Percentiles rank a stretch among this genome's conserved stretches.
Evolutionary conservation across 2,888 invertebrate species (phyloP).

Genomic region (Rosalia funebris): DNA sequence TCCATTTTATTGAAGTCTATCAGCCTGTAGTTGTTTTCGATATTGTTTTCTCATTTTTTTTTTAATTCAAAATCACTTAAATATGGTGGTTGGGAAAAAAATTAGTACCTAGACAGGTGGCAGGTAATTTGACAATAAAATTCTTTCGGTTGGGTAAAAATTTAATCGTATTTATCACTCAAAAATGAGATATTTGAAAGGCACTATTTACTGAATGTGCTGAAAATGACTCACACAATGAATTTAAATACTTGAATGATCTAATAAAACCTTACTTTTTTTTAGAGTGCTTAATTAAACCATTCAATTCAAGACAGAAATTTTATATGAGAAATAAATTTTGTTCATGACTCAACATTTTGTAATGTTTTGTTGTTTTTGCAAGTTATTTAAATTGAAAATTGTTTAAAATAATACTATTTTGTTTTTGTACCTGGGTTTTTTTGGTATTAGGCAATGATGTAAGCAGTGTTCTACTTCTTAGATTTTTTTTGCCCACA

Average conservation of each 20-base stretch:
- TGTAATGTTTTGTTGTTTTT: constrained; percentile 17
- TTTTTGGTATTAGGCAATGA: neutral
- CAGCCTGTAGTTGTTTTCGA: too few species aligned
- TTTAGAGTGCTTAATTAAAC: constrained; percentile 20
- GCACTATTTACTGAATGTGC: constrained; percentile 6
- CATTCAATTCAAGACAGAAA: constrained; percentile 21
- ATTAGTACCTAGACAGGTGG: too few species aligned
- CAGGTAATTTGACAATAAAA: too few species aligned
- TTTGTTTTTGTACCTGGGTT: neutral
- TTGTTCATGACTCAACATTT: constrained; percentile 26
- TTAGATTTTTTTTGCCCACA: neutral
- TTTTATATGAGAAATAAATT: constrained; percentile 21
- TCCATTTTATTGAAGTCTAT: too few species aligned
- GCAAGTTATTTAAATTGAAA: neutral
- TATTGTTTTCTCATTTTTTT: too few species aligned
- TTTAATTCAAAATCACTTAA: too few species aligned
- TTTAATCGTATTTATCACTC: too few species aligned
- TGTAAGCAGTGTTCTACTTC: neutral
- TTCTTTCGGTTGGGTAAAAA: too few species aligned
- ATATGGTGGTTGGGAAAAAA: too few species aligned
- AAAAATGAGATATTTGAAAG: too few species aligned
- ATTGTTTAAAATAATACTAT: constrained; percentile 8
- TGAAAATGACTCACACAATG: constrained; percentile 12
- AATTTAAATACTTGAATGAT: constrained; percentile 25
- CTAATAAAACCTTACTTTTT: constrained; percentile 21